Evolutionary conservation across 92 coral and sea anemone species (phyloP).

Genomic region (Umimayanthus kanabou): DNA sequence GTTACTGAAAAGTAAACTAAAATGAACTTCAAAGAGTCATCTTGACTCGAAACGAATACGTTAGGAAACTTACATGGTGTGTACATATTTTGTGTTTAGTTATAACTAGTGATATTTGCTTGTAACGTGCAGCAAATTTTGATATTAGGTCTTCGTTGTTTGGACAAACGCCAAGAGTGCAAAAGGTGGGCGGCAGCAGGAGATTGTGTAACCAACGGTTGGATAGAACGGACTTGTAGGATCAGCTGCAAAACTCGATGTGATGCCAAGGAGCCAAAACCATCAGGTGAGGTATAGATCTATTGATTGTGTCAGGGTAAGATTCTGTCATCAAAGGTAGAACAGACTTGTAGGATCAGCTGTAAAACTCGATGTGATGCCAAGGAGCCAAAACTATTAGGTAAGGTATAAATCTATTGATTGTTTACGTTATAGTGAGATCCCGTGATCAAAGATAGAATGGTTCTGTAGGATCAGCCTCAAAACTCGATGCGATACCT

Average conservation of each 20-base stretch:
- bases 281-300: slow-evolving; percentile 53
- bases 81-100: too few relatives aligned
- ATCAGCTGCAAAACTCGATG: slow-evolving; percentile 82
- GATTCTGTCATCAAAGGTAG: neutral
- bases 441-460: neutral
- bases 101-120: neutral
- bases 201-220: slow-evolving; percentile 73
- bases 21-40: too few relatives aligned
- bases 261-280: slow-evolving; percentile 65
- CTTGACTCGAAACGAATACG: too few relatives aligned
- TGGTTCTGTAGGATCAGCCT: slow-evolving; percentile 66
- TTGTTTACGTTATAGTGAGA: too few relatives aligned
- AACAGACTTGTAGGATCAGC: slow-evolving; percentile 43
- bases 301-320: too few relatives aligned
- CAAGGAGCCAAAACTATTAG: slow-evolving; percentile 67
- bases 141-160: slow-evolving; percentile 68
- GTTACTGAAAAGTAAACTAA: too few relatives aligned
- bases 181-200: slow-evolving; percentile 65
- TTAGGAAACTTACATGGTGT: too few relatives aligned
- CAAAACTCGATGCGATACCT: slow-evolving; percentile 72
- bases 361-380: slow-evolving; percentile 80
- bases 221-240: slow-evolving; percentile 68
- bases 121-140: neutral
- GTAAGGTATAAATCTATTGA: slow-evolving; percentile 15
- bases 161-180: slow-evolving; percentile 68